These are phyloP conservation scores for Amblyraja radiata DNA, from an alignment of 2,797 vertebrate genomes.

Conservation along the genomic window DNA sequence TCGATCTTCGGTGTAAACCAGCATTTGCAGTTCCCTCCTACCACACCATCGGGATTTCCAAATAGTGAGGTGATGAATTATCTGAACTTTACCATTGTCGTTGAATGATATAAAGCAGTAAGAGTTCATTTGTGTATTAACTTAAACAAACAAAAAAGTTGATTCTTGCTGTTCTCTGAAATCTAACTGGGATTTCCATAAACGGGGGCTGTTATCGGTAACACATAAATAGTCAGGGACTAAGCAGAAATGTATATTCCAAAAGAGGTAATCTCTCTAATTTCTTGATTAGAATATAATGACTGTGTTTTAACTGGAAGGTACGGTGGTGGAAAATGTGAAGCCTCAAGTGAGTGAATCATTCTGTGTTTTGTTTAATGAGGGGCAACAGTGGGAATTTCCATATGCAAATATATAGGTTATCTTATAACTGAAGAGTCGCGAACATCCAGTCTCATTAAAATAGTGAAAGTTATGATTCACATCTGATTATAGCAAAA, in stretches of 20 bases:
- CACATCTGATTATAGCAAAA: conserved; percentile 1
- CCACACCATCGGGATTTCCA: too few relatives aligned
- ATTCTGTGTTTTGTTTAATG: background rate
- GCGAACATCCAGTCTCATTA: background rate
- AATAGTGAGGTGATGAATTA: too few relatives aligned
- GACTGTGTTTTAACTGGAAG: background rate
- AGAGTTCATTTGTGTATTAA: background rate
- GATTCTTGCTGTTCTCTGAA: background rate
- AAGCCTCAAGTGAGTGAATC: background rate
- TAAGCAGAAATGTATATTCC: background rate
- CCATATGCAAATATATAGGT: conserved; percentile 12
- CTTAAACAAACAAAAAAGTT: background rate
- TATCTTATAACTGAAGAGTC: background rate
- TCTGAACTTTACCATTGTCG: too few relatives aligned
- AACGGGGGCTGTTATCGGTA: too few relatives aligned
- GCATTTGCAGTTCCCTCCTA: too few relatives aligned
- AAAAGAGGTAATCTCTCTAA: background rate
- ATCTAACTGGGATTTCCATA: background rate
- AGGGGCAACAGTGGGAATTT: background rate
- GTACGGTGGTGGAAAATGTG: conserved; percentile 7
- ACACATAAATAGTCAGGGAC: background rate
- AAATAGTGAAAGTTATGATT: conserved; percentile 24
- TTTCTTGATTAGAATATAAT: background rate
- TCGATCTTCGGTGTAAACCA: too few relatives aligned
- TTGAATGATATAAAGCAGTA: background rate